These are phyloP conservation scores for Helarctos malayanus DNA, from an alignment of 2,797 vertebrate genomes.

Conservation along the genomic window DNA sequence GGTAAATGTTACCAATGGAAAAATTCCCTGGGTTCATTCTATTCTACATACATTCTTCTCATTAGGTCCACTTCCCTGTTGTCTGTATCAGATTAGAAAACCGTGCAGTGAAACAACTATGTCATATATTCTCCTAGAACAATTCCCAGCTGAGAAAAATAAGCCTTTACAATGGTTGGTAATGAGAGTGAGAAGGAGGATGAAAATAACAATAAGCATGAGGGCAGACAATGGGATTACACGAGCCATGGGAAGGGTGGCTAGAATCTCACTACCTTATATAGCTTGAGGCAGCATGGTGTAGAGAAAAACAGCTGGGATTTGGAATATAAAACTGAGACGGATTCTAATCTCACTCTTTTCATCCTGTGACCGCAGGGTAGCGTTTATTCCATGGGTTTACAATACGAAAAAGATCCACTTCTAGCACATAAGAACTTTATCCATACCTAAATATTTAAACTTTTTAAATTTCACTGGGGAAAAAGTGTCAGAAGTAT, in stretches of 20 bases:
- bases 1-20: background rate
- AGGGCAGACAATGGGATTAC: background rate
- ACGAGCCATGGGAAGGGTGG: background rate
- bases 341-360: background rate
- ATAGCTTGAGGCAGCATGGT: background rate
- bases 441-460: background rate
- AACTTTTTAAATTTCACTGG: conserved; percentile 34
- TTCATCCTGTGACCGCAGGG: background rate
- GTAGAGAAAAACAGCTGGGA: background rate
- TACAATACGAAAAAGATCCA: background rate
- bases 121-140: conserved; percentile 9
- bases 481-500: background rate
- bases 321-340: background rate
- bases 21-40: background rate
- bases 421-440: background rate
- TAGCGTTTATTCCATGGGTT: background rate
- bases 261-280: background rate
- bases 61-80: background rate
- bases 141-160: background rate
- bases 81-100: conserved; percentile 58
- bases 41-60: background rate
- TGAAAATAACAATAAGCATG: background rate
- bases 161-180: background rate
- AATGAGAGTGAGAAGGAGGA: background rate
- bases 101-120: background rate